phyloP scores from a whole-genome alignment of 92 coral and sea anemone genomes.

The Actinernus sp. region DNA sequence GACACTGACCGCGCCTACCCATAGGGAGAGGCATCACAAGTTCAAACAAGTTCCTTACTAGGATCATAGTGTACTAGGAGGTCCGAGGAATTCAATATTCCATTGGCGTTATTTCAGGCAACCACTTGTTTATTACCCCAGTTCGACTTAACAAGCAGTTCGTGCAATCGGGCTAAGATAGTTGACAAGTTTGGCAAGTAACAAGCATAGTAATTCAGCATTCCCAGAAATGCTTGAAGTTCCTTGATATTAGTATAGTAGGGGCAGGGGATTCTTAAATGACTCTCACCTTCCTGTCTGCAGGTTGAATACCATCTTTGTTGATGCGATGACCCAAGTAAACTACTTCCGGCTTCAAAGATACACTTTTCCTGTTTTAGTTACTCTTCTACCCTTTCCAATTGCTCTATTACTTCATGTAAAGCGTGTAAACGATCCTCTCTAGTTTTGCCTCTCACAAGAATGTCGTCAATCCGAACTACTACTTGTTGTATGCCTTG shows the following conservation, averaged over 20 bases:
- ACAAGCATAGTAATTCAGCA: no score
- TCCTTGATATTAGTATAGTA: conserved; percentile 7
- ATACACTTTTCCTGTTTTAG: conserved; percentile 19
- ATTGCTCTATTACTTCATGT: conserved; percentile 11
- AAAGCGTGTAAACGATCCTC: conserved; percentile 2
- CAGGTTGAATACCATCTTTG: no score
- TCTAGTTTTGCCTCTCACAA: conserved; percentile 14
- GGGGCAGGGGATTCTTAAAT: no score
- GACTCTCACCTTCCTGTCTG: no score
- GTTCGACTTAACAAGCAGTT: conserved; percentile 16
- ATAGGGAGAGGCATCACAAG: conserved; percentile 57
- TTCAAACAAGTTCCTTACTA: no score
- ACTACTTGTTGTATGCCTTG: conserved; percentile 40
- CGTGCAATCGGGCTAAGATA: conserved; percentile 6
- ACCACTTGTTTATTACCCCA: conserved; percentile 8
- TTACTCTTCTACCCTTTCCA: conserved; percentile 12
- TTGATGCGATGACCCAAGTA: conserved; percentile 14
- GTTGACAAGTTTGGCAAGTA: conserved; percentile 20
- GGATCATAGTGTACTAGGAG: no score
- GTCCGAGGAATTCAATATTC: conserved; percentile 11
- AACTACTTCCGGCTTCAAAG: conserved; percentile 12
- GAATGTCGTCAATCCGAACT: conserved; percentile 27
- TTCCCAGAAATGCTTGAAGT: no score
- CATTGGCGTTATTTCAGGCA: conserved; percentile 1
- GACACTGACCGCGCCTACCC: conserved; percentile 48